Evolutionary conservation across 2,113 vertebrate species (phyloP).

Genomic region (Spilogale gracilis): DNA sequence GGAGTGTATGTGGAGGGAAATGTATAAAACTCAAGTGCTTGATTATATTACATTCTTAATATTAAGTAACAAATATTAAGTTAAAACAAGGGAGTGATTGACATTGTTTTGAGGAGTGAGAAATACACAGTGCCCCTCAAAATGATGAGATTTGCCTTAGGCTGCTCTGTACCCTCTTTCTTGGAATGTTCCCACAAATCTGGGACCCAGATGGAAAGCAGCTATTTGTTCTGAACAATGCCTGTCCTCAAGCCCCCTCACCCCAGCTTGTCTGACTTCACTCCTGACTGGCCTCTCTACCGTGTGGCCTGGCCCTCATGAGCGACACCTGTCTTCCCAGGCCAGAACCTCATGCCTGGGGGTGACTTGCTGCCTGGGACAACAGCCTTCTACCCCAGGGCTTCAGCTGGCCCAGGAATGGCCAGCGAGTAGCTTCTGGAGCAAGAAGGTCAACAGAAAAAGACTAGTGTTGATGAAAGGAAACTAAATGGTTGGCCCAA

Average conservation of each 20-base stretch:
- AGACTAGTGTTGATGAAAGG: background rate
- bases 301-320: background rate
- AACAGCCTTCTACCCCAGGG: background rate
- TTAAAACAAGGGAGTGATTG: background rate
- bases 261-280: too few relatives aligned
- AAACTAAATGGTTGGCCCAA: background rate
- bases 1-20: background rate
- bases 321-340: background rate
- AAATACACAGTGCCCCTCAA: background rate
- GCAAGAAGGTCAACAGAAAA: background rate
- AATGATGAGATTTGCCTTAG: background rate
- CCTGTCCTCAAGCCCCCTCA: background rate
- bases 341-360: background rate
- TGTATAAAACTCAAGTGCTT: background rate
- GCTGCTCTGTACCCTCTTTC: background rate
- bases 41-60: background rate
- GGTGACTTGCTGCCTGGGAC: background rate
- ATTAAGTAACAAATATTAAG: background rate
- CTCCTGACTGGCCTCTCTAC: background rate
- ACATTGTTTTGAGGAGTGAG: background rate
- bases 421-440: background rate
- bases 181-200: background rate
- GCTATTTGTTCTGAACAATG: background rate
- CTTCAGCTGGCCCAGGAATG: background rate
- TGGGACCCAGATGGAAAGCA: background rate